These are phyloP conservation scores for Miichthys miiuy DNA, from an alignment of 2,797 vertebrate species.

Conservation along the genomic window DNA sequence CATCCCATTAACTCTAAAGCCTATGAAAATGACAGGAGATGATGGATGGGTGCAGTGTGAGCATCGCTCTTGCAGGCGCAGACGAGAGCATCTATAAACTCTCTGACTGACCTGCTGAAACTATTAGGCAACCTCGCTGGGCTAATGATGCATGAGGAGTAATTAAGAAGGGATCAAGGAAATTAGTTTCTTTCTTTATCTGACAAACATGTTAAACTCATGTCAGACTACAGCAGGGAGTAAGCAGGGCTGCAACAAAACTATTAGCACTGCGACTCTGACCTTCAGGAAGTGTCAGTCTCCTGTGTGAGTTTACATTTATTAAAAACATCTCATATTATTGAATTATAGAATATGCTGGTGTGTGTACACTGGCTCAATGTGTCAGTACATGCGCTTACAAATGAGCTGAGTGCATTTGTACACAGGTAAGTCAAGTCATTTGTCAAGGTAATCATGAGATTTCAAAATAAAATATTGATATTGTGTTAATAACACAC, in stretches of 20 bases:
- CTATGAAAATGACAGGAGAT: constrained; percentile 48
- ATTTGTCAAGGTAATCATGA: too few relatives aligned
- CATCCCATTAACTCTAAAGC: constrained; percentile 66
- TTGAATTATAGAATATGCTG: not conserved
- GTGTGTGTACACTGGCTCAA: not conserved
- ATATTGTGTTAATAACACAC: too few relatives aligned
- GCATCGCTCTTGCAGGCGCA: constrained; percentile 43
- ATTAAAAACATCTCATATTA: constrained; percentile 8
- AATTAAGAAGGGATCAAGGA: constrained; percentile 64
- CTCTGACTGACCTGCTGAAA: constrained; percentile 49
- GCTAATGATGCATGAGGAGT: constrained; percentile 73
- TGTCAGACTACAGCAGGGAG: constrained; percentile 4
- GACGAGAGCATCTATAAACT: constrained; percentile 38
- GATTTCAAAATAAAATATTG: too few relatives aligned
- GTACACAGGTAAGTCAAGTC: too few relatives aligned
- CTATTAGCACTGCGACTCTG: not conserved
- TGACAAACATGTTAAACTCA: constrained; percentile 36
- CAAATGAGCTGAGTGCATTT: constrained; percentile 5
- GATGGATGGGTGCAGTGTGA: constrained; percentile 37
- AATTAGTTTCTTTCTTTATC: constrained; percentile 60
- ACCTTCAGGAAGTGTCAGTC: not conserved
- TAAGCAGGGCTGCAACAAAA: not conserved
- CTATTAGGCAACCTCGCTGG: constrained; percentile 56
- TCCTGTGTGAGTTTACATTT: constrained; percentile 1
- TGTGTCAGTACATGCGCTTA: not conserved